These are phyloP conservation scores for Nasonia vitripennis DNA, from an alignment of 1,140 invertebrate species.

Conservation along the genomic window DNA sequence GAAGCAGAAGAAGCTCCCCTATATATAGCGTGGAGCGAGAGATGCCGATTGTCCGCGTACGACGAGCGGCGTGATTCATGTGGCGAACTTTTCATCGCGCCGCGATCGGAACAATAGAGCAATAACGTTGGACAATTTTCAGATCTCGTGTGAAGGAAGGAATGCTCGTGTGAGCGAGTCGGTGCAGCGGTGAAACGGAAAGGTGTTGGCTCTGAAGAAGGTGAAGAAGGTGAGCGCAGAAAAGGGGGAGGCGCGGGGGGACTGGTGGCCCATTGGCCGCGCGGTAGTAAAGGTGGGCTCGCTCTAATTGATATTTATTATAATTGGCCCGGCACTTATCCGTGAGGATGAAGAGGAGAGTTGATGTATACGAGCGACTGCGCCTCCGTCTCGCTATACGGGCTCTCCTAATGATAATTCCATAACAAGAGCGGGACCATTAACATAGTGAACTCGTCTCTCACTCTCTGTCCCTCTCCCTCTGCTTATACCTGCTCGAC, in stretches of 20 bases:
- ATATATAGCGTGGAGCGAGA: not conserved
- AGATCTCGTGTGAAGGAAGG: too few species aligned
- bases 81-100: too few species aligned
- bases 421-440: constrained; percentile 59
- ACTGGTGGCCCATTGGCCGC: not conserved
- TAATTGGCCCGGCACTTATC: constrained; percentile 68
- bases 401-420: constrained; percentile 58
- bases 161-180: too few species aligned
- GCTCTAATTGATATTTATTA: constrained; percentile 70
- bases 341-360: constrained; percentile 62
- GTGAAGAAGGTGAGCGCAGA: not conserved
- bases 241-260: not conserved
- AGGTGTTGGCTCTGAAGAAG: constrained; percentile 33
- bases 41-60: too few species aligned
- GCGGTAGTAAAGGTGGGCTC: not conserved
- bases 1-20: not conserved
- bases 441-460: constrained; percentile 57
- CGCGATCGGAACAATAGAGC: too few species aligned
- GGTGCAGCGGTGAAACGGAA: not conserved
- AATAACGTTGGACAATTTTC: too few species aligned
- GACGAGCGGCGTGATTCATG: too few species aligned
- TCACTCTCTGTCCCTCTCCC: not conserved
- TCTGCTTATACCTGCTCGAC: not conserved
- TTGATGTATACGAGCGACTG: constrained; percentile 44
- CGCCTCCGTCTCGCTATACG: constrained; percentile 54